These are phyloP conservation scores for Melipona quadrifasciata DNA, from an alignment of 1,140 invertebrate genomes.

Conservation along the genomic window DNA sequence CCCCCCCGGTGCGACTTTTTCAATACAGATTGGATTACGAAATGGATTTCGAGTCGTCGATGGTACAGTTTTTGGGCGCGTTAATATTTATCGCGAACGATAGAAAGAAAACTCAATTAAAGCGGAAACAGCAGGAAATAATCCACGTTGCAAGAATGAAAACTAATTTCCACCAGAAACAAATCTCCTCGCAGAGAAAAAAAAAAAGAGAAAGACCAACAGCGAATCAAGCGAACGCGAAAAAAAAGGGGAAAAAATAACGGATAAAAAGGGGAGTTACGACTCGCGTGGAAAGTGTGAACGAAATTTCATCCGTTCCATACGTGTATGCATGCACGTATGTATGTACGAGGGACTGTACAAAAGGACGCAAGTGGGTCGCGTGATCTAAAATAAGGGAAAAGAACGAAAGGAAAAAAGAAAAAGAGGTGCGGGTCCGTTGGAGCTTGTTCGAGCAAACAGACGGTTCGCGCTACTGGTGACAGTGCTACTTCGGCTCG, in stretches of 20 bases:
- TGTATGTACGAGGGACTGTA: neutral
- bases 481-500: constrained; percentile 41
- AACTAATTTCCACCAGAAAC: neutral
- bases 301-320: neutral
- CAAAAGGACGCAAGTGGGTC: neutral
- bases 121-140: neutral
- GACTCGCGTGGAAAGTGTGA: neutral
- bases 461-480: constrained; percentile 33
- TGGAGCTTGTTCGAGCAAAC: constrained; percentile 46
- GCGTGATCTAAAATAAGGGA: too few relatives aligned
- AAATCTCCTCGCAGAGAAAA: neutral
- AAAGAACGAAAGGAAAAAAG: neutral
- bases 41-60: too few relatives aligned
- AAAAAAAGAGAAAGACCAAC: neutral
- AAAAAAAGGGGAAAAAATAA: neutral
- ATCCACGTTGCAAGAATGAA: neutral
- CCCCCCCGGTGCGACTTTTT: too few relatives aligned
- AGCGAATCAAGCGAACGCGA: neutral
- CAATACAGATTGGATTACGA: too few relatives aligned
- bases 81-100: too few relatives aligned
- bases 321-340: too few relatives aligned
- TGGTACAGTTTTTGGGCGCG: too few relatives aligned
- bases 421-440: neutral
- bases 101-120: neutral
- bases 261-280: neutral